phyloP scores from a whole-genome alignment of 2,888 invertebrate genomes.

The Amphipyra tragopoginis region DNA sequence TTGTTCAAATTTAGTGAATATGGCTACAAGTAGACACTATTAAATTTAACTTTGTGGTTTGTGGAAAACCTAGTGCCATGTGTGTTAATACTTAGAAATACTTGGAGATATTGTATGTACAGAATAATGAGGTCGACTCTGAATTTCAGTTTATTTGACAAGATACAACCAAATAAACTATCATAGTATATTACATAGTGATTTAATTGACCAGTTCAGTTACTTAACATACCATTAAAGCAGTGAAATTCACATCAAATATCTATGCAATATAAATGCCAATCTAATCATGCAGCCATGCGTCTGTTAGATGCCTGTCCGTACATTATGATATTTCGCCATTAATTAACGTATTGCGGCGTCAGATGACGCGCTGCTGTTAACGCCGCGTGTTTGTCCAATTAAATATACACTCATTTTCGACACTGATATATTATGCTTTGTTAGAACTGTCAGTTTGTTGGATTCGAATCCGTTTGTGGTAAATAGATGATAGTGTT shows the following conservation, averaged over 20 bases:
- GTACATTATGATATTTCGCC: conserved; percentile 48
- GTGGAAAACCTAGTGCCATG: conserved; percentile 2
- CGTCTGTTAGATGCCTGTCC: conserved; percentile 17
- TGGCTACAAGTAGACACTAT: conserved; percentile 10
- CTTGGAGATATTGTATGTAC: conserved; percentile 2
- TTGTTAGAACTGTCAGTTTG: conserved; percentile 18
- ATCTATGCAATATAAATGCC: conserved; percentile 18
- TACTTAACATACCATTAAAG: neutral
- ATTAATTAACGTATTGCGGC: conserved; percentile 56
- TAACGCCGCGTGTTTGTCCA: conserved; percentile 35
- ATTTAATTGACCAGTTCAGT: conserved; percentile 3
- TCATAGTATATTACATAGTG: neutral
- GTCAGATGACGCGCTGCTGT: conserved; percentile 21
- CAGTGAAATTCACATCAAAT: conserved; percentile 18
- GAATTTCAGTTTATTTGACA: no score
- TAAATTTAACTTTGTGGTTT: conserved; percentile 42
- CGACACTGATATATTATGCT: conserved; percentile 21
- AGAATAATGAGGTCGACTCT: neutral
- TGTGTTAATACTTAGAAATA: conserved; percentile 10
- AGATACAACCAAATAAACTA: neutral
- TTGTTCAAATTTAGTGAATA: conserved; percentile 4
- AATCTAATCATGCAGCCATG: conserved; percentile 11
- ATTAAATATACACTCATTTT: conserved; percentile 44
- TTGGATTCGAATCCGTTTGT: neutral
- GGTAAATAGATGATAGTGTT: neutral